These are phyloP conservation scores for Eucera pruinosa DNA, from an alignment of 2,888 invertebrate genomes.

Conservation along the genomic window DNA sequence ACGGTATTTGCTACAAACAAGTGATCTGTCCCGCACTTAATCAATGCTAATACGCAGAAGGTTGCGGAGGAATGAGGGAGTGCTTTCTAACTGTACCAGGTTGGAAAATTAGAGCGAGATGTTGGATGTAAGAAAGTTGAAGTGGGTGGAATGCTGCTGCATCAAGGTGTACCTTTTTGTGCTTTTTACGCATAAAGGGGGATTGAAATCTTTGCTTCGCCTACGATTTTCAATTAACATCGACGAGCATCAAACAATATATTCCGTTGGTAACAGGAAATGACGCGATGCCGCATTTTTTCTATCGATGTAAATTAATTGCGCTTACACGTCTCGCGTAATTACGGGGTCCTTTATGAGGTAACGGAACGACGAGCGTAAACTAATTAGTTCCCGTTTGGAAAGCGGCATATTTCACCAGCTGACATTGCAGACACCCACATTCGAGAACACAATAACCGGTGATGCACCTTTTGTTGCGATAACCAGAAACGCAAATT, in stretches of 20 bases:
- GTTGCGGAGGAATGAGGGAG: not conserved
- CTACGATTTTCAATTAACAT: slow-evolving; percentile 15
- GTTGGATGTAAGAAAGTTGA: not conserved
- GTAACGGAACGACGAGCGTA: slow-evolving; percentile 18
- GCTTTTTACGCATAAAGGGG: no score
- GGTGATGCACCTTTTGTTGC: no score
- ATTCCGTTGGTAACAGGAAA: not conserved
- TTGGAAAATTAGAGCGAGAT: slow-evolving; percentile 4
- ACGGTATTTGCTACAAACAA: no score
- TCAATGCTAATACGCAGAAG: not conserved
- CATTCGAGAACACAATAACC: not conserved
- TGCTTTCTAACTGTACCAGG: slow-evolving; percentile 15
- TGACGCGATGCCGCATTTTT: slow-evolving; percentile 16
- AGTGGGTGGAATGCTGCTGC: not conserved
- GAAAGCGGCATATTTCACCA: slow-evolving; percentile 25
- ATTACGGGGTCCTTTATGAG: slow-evolving; percentile 21
- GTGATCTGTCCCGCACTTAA: no score
- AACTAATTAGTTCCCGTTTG: slow-evolving; percentile 44
- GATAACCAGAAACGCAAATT: no score
- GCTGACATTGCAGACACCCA: slow-evolving; percentile 21
- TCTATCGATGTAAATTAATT: slow-evolving; percentile 42
- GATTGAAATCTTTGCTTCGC: not conserved
- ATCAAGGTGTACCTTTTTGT: no score
- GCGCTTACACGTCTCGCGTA: slow-evolving; percentile 30
- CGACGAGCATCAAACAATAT: not conserved